Percentiles rank a stretch among this genome's conserved stretches.
These are phyloP conservation scores for Linyphia triangularis DNA, from an alignment of 2,888 invertebrate species.

Conservation along the genomic window DNA sequence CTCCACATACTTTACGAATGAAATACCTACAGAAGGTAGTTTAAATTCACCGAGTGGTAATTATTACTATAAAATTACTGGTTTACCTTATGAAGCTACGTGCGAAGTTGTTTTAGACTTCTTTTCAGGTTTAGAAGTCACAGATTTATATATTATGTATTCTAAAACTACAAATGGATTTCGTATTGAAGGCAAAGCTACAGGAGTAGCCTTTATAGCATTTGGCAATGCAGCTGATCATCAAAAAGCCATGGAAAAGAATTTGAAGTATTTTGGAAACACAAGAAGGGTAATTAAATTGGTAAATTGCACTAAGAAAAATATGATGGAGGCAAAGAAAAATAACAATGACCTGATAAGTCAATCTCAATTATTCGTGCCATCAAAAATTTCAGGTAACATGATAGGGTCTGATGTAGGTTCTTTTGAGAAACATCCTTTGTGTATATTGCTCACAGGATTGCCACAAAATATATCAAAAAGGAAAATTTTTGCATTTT, in stretches of 20 bases:
- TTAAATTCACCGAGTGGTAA: neutral
- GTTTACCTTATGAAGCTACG: conserved; percentile 87
- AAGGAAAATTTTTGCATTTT: conserved; percentile 88
- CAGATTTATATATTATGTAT: conserved; percentile 84
- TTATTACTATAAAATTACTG: conserved; percentile 81
- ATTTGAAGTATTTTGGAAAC: conserved; percentile 78
- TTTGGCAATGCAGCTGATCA: conserved; percentile 88
- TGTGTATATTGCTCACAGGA: conserved; percentile 76
- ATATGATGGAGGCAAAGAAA: conserved; percentile 78
- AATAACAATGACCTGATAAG: conserved; percentile 5
- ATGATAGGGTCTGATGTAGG: neutral
- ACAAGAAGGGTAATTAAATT: conserved; percentile 78
- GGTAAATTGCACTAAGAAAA: conserved; percentile 77
- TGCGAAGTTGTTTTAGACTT: conserved; percentile 90
- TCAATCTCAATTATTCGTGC: neutral
- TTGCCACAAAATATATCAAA: conserved; percentile 87
- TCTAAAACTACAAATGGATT: conserved; percentile 78
- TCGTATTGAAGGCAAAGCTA: conserved; percentile 79
- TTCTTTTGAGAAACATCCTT: conserved; percentile 1
- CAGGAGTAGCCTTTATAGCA: conserved; percentile 87
- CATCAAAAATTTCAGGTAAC: neutral
- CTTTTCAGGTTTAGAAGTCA: conserved; percentile 84
- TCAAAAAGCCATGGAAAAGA: conserved; percentile 82
- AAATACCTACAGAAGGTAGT: neutral
- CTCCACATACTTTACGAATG: conserved; percentile 33